Evolutionary conservation across 2,113 vertebrate species (phyloP).

Genomic region (Salvelinus namaycush): DNA sequence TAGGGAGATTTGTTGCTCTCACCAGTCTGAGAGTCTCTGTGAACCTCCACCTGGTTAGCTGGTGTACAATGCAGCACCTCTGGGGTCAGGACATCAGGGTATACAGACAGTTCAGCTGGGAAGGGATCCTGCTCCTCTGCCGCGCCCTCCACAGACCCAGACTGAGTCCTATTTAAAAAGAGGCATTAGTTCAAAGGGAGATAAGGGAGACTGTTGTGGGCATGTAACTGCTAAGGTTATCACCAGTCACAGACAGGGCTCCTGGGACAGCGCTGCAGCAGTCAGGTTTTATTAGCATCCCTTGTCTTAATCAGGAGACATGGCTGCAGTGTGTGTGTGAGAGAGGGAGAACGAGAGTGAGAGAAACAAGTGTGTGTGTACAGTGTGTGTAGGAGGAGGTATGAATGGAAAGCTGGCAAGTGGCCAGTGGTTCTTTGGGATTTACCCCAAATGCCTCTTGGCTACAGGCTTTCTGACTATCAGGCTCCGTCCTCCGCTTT

Average conservation of each 20-base stretch:
- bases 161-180: constrained; percentile 78
- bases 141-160: constrained; percentile 70
- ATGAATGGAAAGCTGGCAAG: constrained; percentile 60
- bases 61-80: constrained; percentile 75
- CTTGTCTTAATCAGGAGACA: constrained; percentile 47
- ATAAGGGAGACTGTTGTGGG: not conserved
- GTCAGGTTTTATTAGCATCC: constrained; percentile 49
- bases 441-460: constrained; percentile 42
- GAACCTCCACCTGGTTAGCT: constrained; percentile 84
- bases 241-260: constrained; percentile 18
- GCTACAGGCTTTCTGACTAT: constrained; percentile 47
- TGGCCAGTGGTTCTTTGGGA: constrained; percentile 49
- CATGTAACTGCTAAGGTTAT: constrained; percentile 2
- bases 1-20: constrained; percentile 1
- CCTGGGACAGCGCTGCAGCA: constrained; percentile 24
- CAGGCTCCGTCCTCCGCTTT: constrained; percentile 27
- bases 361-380: not conserved
- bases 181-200: not conserved
- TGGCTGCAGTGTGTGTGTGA: constrained; percentile 26
- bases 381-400: constrained; percentile 26
- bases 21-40: constrained; percentile 80
- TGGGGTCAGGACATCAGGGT: constrained; percentile 77
- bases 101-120: constrained; percentile 82
- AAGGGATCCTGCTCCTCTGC: constrained; percentile 80
- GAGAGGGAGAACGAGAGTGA: not conserved